Conservation (phyloP, 2,888 invertebrate genomes). For the Temnothorax unifasciatus region DNA sequence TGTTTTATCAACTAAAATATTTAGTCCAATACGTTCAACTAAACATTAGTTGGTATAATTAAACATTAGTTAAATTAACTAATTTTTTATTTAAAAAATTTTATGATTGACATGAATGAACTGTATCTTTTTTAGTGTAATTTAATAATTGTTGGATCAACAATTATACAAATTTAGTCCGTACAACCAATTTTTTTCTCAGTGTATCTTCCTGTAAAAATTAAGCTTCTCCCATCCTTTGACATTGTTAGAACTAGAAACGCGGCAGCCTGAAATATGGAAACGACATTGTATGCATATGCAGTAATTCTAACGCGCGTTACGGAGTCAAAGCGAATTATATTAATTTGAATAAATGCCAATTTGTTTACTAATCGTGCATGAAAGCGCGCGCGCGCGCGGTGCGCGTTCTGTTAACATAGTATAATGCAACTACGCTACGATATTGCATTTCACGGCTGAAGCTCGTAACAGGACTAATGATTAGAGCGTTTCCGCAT, state of each 20-base stretch:
- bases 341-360: conserved; percentile 58
- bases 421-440: conserved; percentile 28
- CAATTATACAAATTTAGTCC: too few species aligned
- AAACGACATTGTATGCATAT: conserved; percentile 12
- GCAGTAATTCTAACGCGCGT: conserved; percentile 28
- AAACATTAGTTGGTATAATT: too few species aligned
- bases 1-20: too few species aligned
- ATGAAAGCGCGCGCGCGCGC: conserved; percentile 43
- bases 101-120: too few species aligned
- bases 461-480: conserved; percentile 45
- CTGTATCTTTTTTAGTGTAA: too few species aligned
- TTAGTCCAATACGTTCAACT: too few species aligned
- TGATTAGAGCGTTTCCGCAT: conserved; percentile 35
- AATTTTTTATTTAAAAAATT: too few species aligned
- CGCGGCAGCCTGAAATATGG: neutral
- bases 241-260: neutral
- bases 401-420: conserved; percentile 47
- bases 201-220: too few species aligned
- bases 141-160: too few species aligned
- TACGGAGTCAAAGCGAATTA: conserved; percentile 50
- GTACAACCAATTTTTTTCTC: too few species aligned
- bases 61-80: too few species aligned
- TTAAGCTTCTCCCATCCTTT: too few species aligned
- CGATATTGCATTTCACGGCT: conserved; percentile 43
- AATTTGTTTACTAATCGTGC: conserved; percentile 57